Evolutionary conservation across 2,888 invertebrate genomes (phyloP).

Genomic region (Dynastes hyllus): DNA sequence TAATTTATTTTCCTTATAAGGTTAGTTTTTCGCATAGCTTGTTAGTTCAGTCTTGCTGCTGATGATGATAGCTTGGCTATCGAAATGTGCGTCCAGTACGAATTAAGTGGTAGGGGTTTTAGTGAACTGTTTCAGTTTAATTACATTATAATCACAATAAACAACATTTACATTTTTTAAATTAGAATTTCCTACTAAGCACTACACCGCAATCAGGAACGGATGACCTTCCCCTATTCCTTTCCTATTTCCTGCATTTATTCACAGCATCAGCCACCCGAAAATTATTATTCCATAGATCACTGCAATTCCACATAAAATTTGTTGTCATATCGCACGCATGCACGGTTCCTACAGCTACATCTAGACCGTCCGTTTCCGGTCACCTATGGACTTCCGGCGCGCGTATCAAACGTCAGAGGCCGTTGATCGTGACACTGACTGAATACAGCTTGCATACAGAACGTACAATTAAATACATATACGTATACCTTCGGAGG

Average conservation of each 20-base stretch:
- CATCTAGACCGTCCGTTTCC: conserved; percentile 54
- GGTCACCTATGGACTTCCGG: conserved; percentile 54
- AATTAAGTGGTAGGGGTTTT: too few relatives aligned
- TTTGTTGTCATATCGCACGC: conserved; percentile 54
- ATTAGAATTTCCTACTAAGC: neutral
- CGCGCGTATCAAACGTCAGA: conserved; percentile 19
- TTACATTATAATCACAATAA: too few relatives aligned
- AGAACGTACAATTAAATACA: conserved; percentile 27
- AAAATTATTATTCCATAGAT: conserved; percentile 45
- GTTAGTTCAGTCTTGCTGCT: too few relatives aligned
- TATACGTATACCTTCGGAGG: conserved; percentile 9
- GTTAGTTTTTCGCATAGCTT: too few relatives aligned
- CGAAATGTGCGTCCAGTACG: too few relatives aligned
- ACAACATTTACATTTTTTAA: too few relatives aligned
- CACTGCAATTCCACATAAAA: conserved; percentile 33
- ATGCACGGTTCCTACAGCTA: conserved; percentile 51
- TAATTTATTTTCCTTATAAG: too few relatives aligned
- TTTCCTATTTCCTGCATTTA: conserved; percentile 8
- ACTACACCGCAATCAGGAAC: conserved; percentile 6
- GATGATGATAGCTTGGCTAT: too few relatives aligned
- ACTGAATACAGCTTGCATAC: conserved; percentile 32
- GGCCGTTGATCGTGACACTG: conserved; percentile 52
- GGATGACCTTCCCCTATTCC: conserved; percentile 19
- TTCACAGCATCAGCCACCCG: conserved; percentile 1
- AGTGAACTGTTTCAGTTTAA: too few relatives aligned